Percentiles rank a stretch among this genome's conserved stretches.
phyloP scores from a whole-genome alignment of 1,140 invertebrate genomes.

The Pachypsylla venusta region DNA sequence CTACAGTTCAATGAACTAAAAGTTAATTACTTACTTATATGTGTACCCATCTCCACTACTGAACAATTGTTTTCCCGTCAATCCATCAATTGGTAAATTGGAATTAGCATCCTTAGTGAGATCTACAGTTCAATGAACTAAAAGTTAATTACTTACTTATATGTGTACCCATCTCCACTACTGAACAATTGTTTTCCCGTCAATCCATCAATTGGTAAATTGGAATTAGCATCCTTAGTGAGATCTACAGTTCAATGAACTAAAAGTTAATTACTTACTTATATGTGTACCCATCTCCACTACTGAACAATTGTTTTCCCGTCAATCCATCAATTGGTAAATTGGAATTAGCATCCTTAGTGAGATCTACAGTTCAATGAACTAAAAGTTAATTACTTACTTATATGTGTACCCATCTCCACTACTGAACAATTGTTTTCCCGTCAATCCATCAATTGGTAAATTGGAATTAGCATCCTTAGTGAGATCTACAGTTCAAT shows the following conservation, averaged over 20 bases:
- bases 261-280: too few species aligned
- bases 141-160: constrained; percentile 69
- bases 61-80: constrained; percentile 66
- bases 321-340: constrained; percentile 50
- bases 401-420: constrained; percentile 85
- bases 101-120: not conserved
- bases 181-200: constrained; percentile 65
- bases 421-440: constrained; percentile 60
- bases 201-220: constrained; percentile 46
- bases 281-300: constrained; percentile 80
- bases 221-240: not conserved
- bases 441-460: constrained; percentile 52
- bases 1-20: too few species aligned
- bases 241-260: too few species aligned
- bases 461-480: constrained; percentile 20
- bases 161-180: constrained; percentile 76
- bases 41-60: constrained; percentile 75
- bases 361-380: not conserved
- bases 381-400: too few species aligned
- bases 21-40: constrained; percentile 68
- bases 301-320: constrained; percentile 63
- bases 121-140: too few species aligned
- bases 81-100: constrained; percentile 44
- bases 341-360: constrained; percentile 7
- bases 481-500: not conserved